A percentile compares a stretch with the other conserved stretches of the same genome.
phyloP scores from a whole-genome alignment of 2,113 vertebrate genomes.

The Myrmecophaga tridactyla region DNA sequence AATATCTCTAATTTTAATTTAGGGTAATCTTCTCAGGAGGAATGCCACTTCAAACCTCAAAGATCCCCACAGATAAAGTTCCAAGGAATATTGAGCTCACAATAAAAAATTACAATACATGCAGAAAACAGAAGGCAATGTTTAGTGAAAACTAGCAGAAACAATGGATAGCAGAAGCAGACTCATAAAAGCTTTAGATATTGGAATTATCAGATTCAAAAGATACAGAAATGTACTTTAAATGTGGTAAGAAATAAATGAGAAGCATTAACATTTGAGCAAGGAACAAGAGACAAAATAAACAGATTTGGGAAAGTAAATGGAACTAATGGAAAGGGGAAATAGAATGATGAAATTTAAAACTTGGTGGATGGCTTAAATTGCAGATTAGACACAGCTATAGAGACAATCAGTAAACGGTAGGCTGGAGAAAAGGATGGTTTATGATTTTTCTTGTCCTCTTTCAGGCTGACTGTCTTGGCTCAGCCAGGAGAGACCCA shows the following conservation, averaged over 20 bases:
- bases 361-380: neutral
- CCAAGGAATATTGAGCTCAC: neutral
- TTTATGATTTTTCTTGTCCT: fast-evolving
- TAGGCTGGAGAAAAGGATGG: fast-evolving
- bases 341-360: neutral
- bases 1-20: neutral
- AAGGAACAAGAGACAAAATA: neutral
- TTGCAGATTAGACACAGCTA: neutral
- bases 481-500: fast-evolving
- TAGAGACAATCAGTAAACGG: neutral
- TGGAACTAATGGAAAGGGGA: neutral
- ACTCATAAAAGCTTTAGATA: neutral
- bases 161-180: neutral
- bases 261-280: neutral
- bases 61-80: neutral
- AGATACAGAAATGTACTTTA: neutral
- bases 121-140: neutral
- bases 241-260: neutral
- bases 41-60: neutral
- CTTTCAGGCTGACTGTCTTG: neutral
- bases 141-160: neutral
- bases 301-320: neutral
- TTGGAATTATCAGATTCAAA: neutral
- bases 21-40: neutral
- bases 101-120: neutral